Evolutionary conservation across 1,140 invertebrate species (phyloP), one percentile per base, ranked within the genome.

Genomic region (Berghia stephanieae): DNA sequence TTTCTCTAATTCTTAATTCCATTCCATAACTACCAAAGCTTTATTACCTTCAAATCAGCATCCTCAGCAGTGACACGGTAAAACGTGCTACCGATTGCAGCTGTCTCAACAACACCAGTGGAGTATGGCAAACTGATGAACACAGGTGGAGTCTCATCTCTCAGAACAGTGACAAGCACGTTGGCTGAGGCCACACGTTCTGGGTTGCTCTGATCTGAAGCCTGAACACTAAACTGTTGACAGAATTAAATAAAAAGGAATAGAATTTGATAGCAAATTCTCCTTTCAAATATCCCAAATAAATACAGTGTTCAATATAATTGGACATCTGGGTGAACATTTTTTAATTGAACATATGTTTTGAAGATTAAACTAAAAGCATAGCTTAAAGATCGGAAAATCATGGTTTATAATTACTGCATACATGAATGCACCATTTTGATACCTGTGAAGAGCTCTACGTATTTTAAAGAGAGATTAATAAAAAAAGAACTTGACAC

Each of bases 181-280:
- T 49, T 76, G 18, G 78, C 73, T 24, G 44, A 78, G 3, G 93
- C 94, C 57, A 94, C 94, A 49, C 97, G 90, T n/a, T 68, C 74
- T 16, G 96, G 96, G 63, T 92, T 91, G 2, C 96, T 96, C 66
- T 92, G 93, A 90, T 99, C 97, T 36, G 92, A 92, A 1, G 96
- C 89, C 73, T 71, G 52, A 4, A 86, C 83, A 60, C 68, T 77
- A 44, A 86, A 84, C 85, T 86, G 77, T 49, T 75, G 31, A 16
- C n/a, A 55, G 34, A 34, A 24, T 34, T 5, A 10, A 4, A 36
- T 38, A 46, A 13, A 49, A 49, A 49, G n/a, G 13, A 49, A 49
- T 49, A 49, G n/a, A 13, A 49, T 13, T 49, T n/a, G n/a, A n/a
- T n/a, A n/a, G n/a, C n/a, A n/a, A n/a, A n/a, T n/a, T n/a, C n/a